Evolutionary conservation across 2,888 invertebrate genomes (phyloP), one percentile per base, ranked within the genome.

Genomic region (Pherbina coryleti): DNA sequence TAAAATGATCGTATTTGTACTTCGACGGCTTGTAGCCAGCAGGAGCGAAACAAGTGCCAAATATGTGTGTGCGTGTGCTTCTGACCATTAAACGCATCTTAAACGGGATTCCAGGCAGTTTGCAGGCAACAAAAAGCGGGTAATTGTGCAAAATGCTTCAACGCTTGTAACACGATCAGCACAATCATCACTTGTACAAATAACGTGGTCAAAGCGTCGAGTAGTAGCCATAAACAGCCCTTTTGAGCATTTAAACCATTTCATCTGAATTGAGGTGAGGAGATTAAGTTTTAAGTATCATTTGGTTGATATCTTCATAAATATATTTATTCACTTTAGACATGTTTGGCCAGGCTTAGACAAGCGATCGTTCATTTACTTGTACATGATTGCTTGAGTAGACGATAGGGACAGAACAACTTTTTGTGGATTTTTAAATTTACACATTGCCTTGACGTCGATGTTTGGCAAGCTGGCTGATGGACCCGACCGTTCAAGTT

Each of bases 301-400:
- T 82, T 81, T 79, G 79, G 80, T 81, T 82, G 82, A 82, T 81
- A 82, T 81, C 82, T 83, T 81, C 79, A 82, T 82, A 81, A 80
- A 51, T 75, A 75, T 71, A 64, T 51, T 22, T 71, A 64, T 51
- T 22, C 51, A 49, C 69, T 51, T 66, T 22, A 34, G 22, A 14
- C 49, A 14, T 31, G 17, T 31, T 34, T 44, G 51, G 69, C 44
- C 28, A 69, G n/a, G 34, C 55, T 34, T 28, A 25, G 22, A 28
- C n/a, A 31, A 14, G 28, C 76, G 77, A 80, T 76, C 72, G 77
- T 74, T 77, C 62, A 57, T 67, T 64, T 55, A 80, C 78, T 55
- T 75, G 44, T 57, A 67, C 76, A 51, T 76, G 66, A 25, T 22
- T 55, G 75, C 73, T 75, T 75, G 66, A 49, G 64, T 62, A 75